phyloP scores from a whole-genome alignment of 2,888 invertebrate genomes.

The Bugulina stolonifera region DNA sequence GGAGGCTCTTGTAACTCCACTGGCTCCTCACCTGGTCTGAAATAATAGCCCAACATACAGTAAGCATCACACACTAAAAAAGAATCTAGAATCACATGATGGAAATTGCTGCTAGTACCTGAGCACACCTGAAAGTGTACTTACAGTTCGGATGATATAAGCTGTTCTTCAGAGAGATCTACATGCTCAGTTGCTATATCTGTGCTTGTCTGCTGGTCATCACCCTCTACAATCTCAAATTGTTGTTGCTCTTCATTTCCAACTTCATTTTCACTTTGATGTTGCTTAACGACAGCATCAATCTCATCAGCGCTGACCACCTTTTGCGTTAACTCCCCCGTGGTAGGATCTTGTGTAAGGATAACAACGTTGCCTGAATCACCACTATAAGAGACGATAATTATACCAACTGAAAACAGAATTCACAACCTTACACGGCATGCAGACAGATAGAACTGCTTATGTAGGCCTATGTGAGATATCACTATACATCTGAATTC shows the following conservation, averaged over 20 bases:
- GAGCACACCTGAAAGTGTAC: no score
- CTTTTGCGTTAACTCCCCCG: conserved; percentile 14
- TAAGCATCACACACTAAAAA: no score
- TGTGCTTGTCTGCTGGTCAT: background rate
- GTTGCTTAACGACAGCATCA: conserved; percentile 10
- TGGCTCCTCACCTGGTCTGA: background rate
- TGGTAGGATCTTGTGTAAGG: conserved; percentile 1
- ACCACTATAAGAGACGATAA: background rate
- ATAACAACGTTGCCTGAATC: background rate
- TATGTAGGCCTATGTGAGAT: no score
- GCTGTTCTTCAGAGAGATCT: background rate
- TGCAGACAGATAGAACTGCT: no score
- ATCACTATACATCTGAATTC: no score
- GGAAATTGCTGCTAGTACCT: no score
- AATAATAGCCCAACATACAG: no score
- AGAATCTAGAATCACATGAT: no score
- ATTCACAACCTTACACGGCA: no score
- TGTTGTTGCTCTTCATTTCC: background rate
- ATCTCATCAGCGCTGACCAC: conserved; percentile 23
- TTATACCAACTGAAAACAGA: no score
- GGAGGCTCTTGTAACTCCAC: conserved; percentile 23
- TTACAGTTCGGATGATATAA: background rate
- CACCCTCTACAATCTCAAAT: conserved; percentile 8
- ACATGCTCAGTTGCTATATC: background rate
- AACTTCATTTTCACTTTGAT: background rate